These are phyloP conservation scores for Kuschelorhynchus macadamiae DNA, from an alignment of 2,888 invertebrate genomes.

Conservation along the genomic window DNA sequence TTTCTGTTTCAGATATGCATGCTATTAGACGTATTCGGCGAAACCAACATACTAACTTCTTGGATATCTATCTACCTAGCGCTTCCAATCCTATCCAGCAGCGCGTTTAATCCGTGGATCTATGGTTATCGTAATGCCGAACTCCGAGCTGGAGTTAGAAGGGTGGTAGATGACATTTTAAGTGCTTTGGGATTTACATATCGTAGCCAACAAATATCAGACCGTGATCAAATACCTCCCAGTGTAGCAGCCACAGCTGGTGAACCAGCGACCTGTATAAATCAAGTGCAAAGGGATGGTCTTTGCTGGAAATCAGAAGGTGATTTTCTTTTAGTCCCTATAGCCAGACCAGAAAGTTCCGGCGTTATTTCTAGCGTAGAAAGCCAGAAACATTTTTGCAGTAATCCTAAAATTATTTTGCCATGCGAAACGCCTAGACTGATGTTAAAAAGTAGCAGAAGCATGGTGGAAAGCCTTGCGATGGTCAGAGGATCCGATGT, in stretches of 20 bases:
- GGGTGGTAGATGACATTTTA: conserved; percentile 72
- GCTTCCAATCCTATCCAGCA: conserved; percentile 73
- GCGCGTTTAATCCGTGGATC: conserved; percentile 76
- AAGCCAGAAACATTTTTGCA: conserved; percentile 54
- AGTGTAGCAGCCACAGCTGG: conserved; percentile 66
- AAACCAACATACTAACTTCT: conserved; percentile 70
- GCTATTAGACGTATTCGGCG: conserved; percentile 71
- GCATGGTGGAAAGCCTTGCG: conserved; percentile 66
- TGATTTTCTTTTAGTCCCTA: conserved; percentile 65
- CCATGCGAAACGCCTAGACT: conserved; percentile 53
- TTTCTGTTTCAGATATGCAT: conserved; percentile 69
- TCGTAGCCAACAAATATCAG: conserved; percentile 63
- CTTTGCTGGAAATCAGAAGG: conserved; percentile 60
- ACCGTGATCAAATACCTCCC: conserved; percentile 61
- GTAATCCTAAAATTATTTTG: conserved; percentile 58
- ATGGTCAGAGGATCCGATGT: conserved; percentile 63
- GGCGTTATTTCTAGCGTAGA: conserved; percentile 58
- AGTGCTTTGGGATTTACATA: conserved; percentile 67
- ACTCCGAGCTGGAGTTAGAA: conserved; percentile 73
- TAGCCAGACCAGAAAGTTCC: conserved; percentile 66
- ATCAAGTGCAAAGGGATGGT: conserved; percentile 63
- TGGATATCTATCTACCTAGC: conserved; percentile 73
- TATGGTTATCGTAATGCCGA: conserved; percentile 77
- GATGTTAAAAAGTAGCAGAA: conserved; percentile 60
- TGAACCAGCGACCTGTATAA: conserved; percentile 65